Conservation (phyloP, 2,113 vertebrate genomes). For the Melozone crissalis region DNA sequence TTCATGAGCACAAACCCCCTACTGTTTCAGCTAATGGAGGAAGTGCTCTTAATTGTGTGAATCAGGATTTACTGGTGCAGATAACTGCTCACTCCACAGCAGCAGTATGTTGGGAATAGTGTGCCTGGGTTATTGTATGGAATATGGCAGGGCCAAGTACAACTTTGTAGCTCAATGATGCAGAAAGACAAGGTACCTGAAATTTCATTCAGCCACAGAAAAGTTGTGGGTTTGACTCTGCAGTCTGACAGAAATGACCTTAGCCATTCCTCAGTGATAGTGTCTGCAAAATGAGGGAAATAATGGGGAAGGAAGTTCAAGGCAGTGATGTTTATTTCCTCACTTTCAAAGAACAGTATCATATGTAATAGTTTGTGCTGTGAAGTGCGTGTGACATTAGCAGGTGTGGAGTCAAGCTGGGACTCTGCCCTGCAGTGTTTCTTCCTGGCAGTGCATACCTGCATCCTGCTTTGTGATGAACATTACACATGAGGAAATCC, state of each 20-base stretch:
- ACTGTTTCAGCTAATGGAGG: not conserved
- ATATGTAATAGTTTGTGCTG: not conserved
- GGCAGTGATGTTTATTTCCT: not conserved
- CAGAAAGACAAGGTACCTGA: not conserved
- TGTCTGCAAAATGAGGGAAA: not conserved
- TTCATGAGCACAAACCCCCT: not conserved
- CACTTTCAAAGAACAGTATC: not conserved
- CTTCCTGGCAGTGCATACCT: fast-evolving
- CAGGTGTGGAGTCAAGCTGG: not conserved
- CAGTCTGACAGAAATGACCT: not conserved
- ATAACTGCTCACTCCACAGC: fast-evolving
- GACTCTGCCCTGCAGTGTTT: not conserved
- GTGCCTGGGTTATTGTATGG: not conserved
- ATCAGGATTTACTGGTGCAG: not conserved
- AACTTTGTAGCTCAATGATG: not conserved
- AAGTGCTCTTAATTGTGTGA: not conserved
- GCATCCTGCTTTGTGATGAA: not conserved
- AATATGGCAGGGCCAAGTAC: not conserved
- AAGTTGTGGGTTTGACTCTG: not conserved
- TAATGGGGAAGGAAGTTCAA: not conserved
- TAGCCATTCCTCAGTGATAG: not conserved
- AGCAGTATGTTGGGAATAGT: not conserved
- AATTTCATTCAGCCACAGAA: not conserved
- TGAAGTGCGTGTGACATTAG: not conserved
- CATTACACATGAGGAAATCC: not conserved